Evolutionary conservation across 1,140 invertebrate species (phyloP).

Genomic region (Aphelenchoides avenae): DNA sequence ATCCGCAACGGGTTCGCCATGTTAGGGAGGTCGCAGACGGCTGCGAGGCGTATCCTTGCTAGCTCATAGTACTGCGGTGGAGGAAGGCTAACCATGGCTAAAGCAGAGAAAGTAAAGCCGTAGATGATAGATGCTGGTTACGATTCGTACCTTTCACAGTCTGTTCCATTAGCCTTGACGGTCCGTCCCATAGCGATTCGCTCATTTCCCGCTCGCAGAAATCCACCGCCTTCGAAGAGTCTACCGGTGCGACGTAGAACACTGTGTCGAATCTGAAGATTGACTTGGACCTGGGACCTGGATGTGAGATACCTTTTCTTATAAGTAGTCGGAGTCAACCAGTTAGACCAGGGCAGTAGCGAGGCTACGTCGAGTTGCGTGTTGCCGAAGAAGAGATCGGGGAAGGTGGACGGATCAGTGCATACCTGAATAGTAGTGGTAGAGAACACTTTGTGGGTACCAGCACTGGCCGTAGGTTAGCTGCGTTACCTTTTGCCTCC

Average conservation of each 20-base stretch:
- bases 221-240: neutral
- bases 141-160: constrained; percentile 14
- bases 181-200: constrained; percentile 23
- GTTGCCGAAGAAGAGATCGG: constrained; percentile 17
- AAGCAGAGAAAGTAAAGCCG: neutral
- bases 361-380: constrained; percentile 27
- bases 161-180: constrained; percentile 25
- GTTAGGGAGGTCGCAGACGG: neutral
- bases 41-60: neutral
- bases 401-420: constrained; percentile 17
- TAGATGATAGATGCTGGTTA: constrained; percentile 5
- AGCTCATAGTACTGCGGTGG: constrained; percentile 39
- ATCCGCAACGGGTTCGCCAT: constrained; percentile 20
- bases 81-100: constrained; percentile 22
- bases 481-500: constrained; percentile 26
- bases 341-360: constrained; percentile 40
- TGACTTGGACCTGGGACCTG: constrained; percentile 10
- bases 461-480: neutral
- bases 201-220: constrained; percentile 30
- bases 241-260: constrained; percentile 26
- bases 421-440: too few relatives aligned
- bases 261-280: constrained; percentile 30
- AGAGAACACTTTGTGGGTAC: neutral
- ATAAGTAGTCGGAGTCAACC: constrained; percentile 36
- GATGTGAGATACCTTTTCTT: neutral